Base-by-base conservation (phyloP, 2,113 vertebrate species). In the Entosphenus tridentatus region DNA sequence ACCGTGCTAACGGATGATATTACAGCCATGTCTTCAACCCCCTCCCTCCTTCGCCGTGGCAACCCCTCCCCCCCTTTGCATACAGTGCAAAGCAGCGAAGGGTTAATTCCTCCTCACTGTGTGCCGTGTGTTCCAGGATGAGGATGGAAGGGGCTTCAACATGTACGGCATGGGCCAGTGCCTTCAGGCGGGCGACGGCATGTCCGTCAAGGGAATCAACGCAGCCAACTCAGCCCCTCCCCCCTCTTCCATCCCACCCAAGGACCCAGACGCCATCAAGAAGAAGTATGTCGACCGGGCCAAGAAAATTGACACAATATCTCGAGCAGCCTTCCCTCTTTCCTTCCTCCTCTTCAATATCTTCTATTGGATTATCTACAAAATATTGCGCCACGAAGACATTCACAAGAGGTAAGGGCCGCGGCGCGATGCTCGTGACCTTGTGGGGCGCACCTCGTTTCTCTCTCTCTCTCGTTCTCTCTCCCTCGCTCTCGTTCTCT, bases 291-390 rank as follows among this genome's bases (percentile, higher is more conserved):
- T 98, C 76, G 93, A 98, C 79, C 80, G 88, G 73, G 93, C 93
- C 71, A 98, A 98, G 84, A 85, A 90, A 77, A 98, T 97, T 75
- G 92, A 97, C 80, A 98, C 92, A 0, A 84, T 98, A 80, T 96
- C 92, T 57, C 83, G 93, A 68, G 93, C 90, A 57, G 90, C 88
- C 2, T 98, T 98, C 76, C 93, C 93, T 3, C 72, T 98, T 74
- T 90, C 89, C 67, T 98, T 98, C 80, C 88, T 98, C 74, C 95
- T 95, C 77, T 98, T 98, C 80, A 98, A 98, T 74, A 82, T 96
- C 80, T 96, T 98, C 81, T 98, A 98, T 80, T 98, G 93, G 93
- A 87, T 98, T 76, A 98, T 91, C 18, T 98, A 95, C 76, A 98
- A 98, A 82, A 95, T 98, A 79, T 95, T 96, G 80, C 77, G 93